phyloP scores from a whole-genome alignment of 23 tunicate genomes.

The Halocynthia roretzi region DNA sequence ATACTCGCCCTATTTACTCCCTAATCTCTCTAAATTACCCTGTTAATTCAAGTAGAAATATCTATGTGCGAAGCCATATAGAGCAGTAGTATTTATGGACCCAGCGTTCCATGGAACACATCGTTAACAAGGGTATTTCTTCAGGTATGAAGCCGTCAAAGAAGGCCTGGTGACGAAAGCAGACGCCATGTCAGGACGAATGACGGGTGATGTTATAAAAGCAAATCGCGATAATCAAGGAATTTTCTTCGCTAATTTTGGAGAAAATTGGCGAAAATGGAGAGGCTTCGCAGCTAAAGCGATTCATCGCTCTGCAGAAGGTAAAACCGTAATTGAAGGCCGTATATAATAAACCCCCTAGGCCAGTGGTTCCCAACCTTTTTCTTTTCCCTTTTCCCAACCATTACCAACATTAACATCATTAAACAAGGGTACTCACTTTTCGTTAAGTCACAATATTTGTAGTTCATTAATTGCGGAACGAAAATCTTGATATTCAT shows the following conservation, averaged over 20 bases:
- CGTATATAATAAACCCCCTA: background rate
- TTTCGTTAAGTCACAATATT: too few species aligned
- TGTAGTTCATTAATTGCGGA: background rate
- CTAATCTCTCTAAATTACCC: too few species aligned
- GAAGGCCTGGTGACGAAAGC: constrained; percentile 53
- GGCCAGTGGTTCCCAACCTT: too few species aligned
- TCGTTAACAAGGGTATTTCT: background rate
- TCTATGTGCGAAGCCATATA: too few species aligned
- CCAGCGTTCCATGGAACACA: too few species aligned
- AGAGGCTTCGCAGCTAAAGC: constrained; percentile 16
- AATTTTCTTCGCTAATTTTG: constrained; percentile 31
- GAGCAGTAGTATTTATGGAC: too few species aligned
- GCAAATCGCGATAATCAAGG: constrained; percentile 20
- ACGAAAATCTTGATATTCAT: background rate
- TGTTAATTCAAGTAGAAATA: too few species aligned
- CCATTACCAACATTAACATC: background rate
- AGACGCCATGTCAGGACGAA: constrained; percentile 30
- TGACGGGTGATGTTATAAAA: constrained; percentile 3
- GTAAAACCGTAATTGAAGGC: background rate
- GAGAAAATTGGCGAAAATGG: constrained; percentile 34
- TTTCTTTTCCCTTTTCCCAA: too few species aligned
- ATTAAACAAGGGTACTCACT: too few species aligned
- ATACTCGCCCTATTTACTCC: too few species aligned
- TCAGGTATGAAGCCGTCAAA: constrained; percentile 48
- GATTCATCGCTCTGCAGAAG: background rate